These are phyloP conservation scores for Scolopax mira DNA, from an alignment of 2,113 vertebrate species.

Conservation along the genomic window DNA sequence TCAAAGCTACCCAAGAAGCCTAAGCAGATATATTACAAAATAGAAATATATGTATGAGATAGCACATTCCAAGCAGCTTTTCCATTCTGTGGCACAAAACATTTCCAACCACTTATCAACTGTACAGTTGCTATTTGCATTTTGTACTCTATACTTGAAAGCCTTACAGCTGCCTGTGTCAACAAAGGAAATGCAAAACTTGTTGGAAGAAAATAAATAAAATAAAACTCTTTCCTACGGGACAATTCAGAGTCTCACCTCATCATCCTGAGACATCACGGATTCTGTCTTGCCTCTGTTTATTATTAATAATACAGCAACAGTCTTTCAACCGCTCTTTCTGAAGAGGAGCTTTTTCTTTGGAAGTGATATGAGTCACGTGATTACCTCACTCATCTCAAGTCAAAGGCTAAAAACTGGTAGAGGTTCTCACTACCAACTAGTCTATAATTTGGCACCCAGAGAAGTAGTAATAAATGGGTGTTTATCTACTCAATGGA, in stretches of 20 bases:
- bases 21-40: background rate
- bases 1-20: background rate
- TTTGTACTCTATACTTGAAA: slow-evolving; percentile 27
- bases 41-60: background rate
- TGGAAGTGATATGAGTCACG: background rate
- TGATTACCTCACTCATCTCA: slow-evolving; percentile 28
- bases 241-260: slow-evolving; percentile 64
- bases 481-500: slow-evolving; percentile 14
- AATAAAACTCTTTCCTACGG: slow-evolving; percentile 27
- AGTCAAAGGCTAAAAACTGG: slow-evolving; percentile 42
- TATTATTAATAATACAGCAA: slow-evolving; percentile 49
- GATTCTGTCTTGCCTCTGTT: slow-evolving; percentile 30
- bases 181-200: slow-evolving; percentile 42
- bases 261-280: slow-evolving; percentile 43
- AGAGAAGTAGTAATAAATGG: slow-evolving; percentile 31
- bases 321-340: slow-evolving; percentile 36
- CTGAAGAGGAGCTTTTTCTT: slow-evolving; percentile 11
- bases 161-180: slow-evolving; percentile 15
- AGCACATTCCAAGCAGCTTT: background rate
- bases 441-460: slow-evolving; percentile 49
- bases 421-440: slow-evolving; percentile 28
- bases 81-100: background rate
- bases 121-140: slow-evolving; percentile 31
- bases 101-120: background rate
- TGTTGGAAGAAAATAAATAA: slow-evolving; percentile 38